These are phyloP conservation scores for Acholoe squamosa DNA, from an alignment of 2,888 invertebrate genomes.

Conservation along the genomic window DNA sequence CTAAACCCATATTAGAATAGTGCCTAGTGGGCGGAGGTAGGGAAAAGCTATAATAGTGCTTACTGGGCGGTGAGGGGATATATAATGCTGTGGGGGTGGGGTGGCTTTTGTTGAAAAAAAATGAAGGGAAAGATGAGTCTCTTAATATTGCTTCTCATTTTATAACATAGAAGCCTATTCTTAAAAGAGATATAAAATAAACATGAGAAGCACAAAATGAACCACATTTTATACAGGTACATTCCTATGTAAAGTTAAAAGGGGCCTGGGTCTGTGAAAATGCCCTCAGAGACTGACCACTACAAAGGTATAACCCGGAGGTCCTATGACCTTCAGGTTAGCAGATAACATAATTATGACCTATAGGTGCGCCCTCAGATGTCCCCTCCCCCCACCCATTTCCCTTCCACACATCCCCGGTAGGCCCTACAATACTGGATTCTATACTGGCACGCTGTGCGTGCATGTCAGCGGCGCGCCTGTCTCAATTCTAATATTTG, in stretches of 20 bases:
- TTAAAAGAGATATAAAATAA: too few relatives aligned
- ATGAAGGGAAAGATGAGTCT: too few relatives aligned
- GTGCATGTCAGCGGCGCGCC: background rate
- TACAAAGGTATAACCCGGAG: background rate
- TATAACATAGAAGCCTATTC: background rate
- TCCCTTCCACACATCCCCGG: background rate
- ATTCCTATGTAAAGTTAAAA: background rate
- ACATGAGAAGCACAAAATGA: background rate
- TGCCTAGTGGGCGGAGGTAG: background rate
- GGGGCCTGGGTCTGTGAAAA: too few relatives aligned
- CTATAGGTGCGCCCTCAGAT: background rate
- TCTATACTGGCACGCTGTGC: background rate
- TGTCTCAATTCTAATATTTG: conserved; percentile 42
- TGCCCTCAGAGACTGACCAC: too few relatives aligned
- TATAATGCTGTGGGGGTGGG: background rate
- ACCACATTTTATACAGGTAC: background rate
- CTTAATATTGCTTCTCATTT: background rate
- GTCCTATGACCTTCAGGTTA: background rate
- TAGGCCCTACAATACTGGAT: background rate
- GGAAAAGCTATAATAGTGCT: background rate
- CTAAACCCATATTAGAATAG: conserved; percentile 23
- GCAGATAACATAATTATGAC: conserved; percentile 42
- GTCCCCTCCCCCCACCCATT: background rate
- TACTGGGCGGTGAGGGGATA: background rate
- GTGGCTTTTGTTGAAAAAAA: too few relatives aligned